Evolutionary conservation across 2,797 vertebrate genomes (phyloP), one percentile per base, ranked within the genome.

Genomic region (Microctenopoma steveboyesi): DNA sequence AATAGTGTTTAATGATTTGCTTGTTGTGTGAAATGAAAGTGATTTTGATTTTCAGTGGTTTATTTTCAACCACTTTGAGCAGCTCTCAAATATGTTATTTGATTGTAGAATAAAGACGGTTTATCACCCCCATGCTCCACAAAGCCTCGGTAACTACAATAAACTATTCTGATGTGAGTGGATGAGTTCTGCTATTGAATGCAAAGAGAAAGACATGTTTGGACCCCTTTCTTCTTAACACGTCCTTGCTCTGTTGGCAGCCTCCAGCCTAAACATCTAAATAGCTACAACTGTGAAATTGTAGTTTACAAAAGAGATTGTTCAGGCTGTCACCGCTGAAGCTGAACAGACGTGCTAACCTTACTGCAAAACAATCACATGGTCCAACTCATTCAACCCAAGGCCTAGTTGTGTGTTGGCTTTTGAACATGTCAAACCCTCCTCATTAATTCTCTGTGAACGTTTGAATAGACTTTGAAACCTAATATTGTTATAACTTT

Each of bases 161-260:
- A 33, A 33, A 10, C 2, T 15, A 7, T 49, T 33, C 30, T 27
- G 18, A 39, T 33, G 3, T 27, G 0, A 50, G 3, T 35, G 8
- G n/a, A 49, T 28, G 22, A 18, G 47, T 46, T 57, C 6, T 27
- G 25, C 13, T 51, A 69, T 33, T 67, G 5, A 49, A 53, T 28
- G 15, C 42, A 28, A 1, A 40, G 33, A 52, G 16, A 55, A 28
- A 63, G 40, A 66, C 22, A 15, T 54, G 35, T 10, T 33, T 45
- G 46, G 28, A 14, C 7, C 28, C 1, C 2, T 40, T 7, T 58
- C 10, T 40, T 4, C 6, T 18, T 59, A 57, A 7, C 28, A 6
- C 12, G 69, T 52, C 46, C 39, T 64, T 54, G n/a, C 9, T 11
- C 30, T 27, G 25, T 2, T 63, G 49, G n/a, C 2, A 12, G 22